A percentile compares a stretch with the other conserved stretches of the same genome.
Conservation (phyloP, 2,113 vertebrate genomes). For the Onychostoma macrolepis region DNA sequence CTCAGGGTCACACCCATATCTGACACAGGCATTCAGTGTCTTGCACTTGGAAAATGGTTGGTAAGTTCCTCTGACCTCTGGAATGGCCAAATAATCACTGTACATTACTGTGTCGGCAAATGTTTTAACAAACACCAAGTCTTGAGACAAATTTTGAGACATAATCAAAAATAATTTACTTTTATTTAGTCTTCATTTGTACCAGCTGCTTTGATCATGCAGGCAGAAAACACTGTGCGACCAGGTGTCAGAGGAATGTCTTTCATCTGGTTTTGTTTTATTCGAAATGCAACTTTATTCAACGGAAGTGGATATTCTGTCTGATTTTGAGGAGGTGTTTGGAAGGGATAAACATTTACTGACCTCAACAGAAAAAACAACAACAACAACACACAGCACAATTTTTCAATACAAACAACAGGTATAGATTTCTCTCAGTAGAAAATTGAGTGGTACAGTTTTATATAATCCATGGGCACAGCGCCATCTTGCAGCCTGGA, state of each 20-base stretch:
- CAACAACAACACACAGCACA: conserved; percentile 24
- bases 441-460: conserved; percentile 15
- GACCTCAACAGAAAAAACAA: conserved; percentile 32
- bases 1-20: conserved; percentile 7
- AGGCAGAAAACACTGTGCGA: conserved; percentile 47
- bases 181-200: conserved; percentile 64
- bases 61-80: neutral
- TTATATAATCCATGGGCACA: conserved; percentile 10
- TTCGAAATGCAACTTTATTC: neutral
- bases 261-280: neutral
- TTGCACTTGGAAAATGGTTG: neutral
- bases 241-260: conserved; percentile 25
- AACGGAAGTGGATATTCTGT: neutral
- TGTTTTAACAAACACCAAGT: neutral
- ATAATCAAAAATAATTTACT: conserved; percentile 75
- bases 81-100: neutral
- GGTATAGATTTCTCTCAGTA: neutral
- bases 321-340: neutral
- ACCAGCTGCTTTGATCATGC: conserved; percentile 61
- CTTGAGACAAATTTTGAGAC: neutral
- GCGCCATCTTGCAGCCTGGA: conserved; percentile 37
- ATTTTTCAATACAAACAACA: conserved; percentile 40
- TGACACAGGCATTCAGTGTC: neutral
- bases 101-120: neutral
- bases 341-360: conserved; percentile 17